A percentile compares a stretch with the other conserved stretches of the same genome.
These are phyloP conservation scores for Diorhabda sublineata DNA, from an alignment of 1,140 invertebrate species.

Conservation along the genomic window DNA sequence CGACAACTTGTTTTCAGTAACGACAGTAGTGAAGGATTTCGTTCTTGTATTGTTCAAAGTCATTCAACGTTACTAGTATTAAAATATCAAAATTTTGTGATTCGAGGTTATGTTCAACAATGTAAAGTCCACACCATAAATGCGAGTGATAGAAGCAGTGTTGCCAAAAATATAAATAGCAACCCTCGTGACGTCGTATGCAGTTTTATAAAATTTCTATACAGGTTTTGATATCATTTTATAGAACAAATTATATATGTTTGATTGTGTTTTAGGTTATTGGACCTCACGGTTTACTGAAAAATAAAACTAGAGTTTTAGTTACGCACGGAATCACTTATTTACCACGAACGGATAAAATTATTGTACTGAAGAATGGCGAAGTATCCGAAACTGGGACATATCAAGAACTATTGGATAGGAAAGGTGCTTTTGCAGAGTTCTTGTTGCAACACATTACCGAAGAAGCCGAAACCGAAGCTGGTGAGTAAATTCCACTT, in stretches of 20 bases:
- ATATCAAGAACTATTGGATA: constrained; percentile 75
- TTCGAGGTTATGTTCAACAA: too few species aligned
- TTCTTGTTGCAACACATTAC: constrained; percentile 79
- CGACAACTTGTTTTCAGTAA: too few species aligned
- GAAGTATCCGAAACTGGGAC: constrained; percentile 78
- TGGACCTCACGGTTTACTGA: constrained; percentile 74
- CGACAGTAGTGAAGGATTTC: too few species aligned
- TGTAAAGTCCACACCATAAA: too few species aligned
- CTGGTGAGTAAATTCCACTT: constrained; percentile 33
- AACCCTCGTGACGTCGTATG: too few species aligned
- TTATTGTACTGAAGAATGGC: constrained; percentile 81
- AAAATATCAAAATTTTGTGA: too few species aligned
- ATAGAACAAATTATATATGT: neutral
- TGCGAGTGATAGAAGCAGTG: too few species aligned
- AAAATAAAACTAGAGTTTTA: constrained; percentile 75
- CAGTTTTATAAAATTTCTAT: too few species aligned
- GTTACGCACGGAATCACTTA: constrained; percentile 90
- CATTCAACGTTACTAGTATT: too few species aligned
- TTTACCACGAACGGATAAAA: constrained; percentile 81
- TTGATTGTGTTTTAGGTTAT: constrained; percentile 44
- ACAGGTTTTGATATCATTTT: too few species aligned
- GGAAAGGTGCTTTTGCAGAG: constrained; percentile 77
- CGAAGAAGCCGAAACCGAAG: constrained; percentile 57
- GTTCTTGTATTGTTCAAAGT: too few species aligned
- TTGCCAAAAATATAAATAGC: too few species aligned